Base-by-base conservation (phyloP, 2,113 vertebrate genomes). In the Chinchilla lanigera region DNA sequence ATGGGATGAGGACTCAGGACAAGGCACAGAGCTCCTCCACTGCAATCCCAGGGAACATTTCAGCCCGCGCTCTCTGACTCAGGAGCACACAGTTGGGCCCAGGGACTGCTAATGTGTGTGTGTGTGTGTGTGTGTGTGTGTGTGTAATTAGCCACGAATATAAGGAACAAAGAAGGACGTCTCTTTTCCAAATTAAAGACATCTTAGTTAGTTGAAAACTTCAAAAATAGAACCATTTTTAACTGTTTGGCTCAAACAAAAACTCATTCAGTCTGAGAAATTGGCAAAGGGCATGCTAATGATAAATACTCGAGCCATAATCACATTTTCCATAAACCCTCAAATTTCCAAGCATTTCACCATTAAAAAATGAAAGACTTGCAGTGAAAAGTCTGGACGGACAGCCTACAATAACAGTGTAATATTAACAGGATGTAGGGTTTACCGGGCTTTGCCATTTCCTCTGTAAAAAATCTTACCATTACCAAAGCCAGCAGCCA, bases 281-380 rank as follows among this genome's bases (percentile, higher is more conserved):
- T 2, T 98, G 97, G 94, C 92, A 98, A 97, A 83, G 58, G 16
- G 20, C 33, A 3, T 3, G 65, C n/a, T 90, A 95, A 86, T 8
- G 19, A 95, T 97, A 97, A 98, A 96, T 26, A 90, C 52, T 10
- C 22, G 41, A 77, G 24, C 63, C 93, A 52, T 54, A 95, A 90
- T 98, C 24, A 9, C 80, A 84, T 97, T 98, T 98, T 98, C 98
- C 93, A 83, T 65, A 73, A 33, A 19, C 95, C 90, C 86, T 98
- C 83, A 96, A 89, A 35, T 77, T 97, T 98, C 95, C 47, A 96
- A 89, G 92, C 44, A 35, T 94, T 98, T 96, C 16, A 35, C 56
- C 81, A 38, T 17, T 77, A 30, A 77, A 77, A 26, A 96, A 50
- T 50, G 47, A 44, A 96, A 75, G 71, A 97, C 58, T 91, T 87